phyloP scores from a whole-genome alignment of 2,888 invertebrate genomes.

The Drosophila colorata region DNA sequence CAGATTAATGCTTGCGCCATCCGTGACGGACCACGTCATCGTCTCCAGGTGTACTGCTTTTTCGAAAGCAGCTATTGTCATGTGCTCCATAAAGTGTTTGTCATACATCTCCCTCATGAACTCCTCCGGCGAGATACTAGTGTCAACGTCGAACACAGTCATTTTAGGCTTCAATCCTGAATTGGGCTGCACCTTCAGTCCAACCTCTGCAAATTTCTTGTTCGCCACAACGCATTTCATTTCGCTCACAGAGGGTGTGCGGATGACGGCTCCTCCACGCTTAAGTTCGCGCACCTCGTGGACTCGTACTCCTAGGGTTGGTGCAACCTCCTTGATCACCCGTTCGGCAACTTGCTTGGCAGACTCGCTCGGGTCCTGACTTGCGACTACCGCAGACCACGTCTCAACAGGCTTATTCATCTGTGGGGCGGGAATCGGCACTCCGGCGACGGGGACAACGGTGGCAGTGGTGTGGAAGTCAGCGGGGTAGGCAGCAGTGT shows the following conservation, averaged over 20 bases:
- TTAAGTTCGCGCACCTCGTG: slow-evolving; percentile 11
- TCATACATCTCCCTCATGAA: slow-evolving; percentile 40
- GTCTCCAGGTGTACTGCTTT: slow-evolving; percentile 20
- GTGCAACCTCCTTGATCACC: slow-evolving; percentile 2
- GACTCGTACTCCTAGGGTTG: slow-evolving; percentile 1
- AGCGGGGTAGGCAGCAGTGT: no score
- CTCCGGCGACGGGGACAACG: no score
- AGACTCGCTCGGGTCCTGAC: no score
- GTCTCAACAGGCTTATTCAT: no score
- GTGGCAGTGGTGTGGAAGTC: no score
- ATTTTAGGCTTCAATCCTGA: slow-evolving; percentile 21
- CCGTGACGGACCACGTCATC: slow-evolving; percentile 18
- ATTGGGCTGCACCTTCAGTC: no score
- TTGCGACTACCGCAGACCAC: no score
- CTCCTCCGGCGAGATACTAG: slow-evolving; percentile 6
- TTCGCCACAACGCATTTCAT: no score
- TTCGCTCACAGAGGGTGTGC: no score
- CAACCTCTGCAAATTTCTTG: no score
- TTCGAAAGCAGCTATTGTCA: slow-evolving; percentile 5
- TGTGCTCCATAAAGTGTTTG: slow-evolving; percentile 10
- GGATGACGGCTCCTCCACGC: slow-evolving; percentile 34
- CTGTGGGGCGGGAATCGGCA: no score
- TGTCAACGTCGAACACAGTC: slow-evolving; percentile 22
- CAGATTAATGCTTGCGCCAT: not conserved
- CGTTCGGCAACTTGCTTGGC: not conserved